These are phyloP conservation scores for Frankliniella fusca DNA, from an alignment of 2,888 invertebrate species.

Conservation along the genomic window DNA sequence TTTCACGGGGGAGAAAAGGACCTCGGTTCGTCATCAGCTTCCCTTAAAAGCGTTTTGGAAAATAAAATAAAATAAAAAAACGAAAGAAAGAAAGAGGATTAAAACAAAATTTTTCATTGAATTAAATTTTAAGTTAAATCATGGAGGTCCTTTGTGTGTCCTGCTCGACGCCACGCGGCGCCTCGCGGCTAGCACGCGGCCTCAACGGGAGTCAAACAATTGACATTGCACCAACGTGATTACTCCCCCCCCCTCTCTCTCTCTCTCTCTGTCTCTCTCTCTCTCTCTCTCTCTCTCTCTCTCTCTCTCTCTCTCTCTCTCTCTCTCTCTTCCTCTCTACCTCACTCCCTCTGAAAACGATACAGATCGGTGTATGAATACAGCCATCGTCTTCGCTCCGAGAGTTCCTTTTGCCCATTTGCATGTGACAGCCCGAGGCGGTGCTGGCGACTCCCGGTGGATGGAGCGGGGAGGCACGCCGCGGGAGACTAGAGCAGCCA, in stretches of 20 bases:
- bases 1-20: no score
- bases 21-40: no score
- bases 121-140: no score
- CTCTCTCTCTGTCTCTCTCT: not conserved
- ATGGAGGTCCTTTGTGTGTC: no score
- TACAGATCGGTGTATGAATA: not conserved
- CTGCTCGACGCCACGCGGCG: no score
- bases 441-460: not conserved
- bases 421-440: not conserved
- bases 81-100: no score
- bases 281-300: slow-evolving; percentile 1
- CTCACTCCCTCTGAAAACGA: not conserved
- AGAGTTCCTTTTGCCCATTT: not conserved
- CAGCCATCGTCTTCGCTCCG: not conserved
- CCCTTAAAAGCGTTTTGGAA: no score
- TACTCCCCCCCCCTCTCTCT: not conserved
- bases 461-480: not conserved
- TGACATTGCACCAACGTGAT: no score
- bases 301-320: slow-evolving; percentile 1
- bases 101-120: no score
- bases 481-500: not conserved
- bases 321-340: not conserved
- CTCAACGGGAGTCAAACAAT: no score
- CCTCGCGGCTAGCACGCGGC: no score
- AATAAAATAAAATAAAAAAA: no score